Evolutionary conservation across 2,797 vertebrate species (phyloP).

Genomic region (Heterohyrax brucei): DNA sequence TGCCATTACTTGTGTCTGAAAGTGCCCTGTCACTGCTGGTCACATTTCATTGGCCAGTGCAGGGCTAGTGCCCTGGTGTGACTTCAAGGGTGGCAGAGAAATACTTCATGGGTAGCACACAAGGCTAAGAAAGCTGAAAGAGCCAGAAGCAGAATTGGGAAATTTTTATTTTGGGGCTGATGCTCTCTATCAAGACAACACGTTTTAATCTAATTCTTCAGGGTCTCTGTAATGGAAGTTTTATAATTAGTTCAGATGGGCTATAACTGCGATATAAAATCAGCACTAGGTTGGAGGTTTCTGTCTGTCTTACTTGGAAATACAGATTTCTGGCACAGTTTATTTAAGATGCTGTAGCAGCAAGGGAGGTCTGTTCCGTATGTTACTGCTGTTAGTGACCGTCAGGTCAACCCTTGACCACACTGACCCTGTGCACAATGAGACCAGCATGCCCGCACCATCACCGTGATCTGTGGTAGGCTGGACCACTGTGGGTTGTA

Average conservation of each 20-base stretch:
- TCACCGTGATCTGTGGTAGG: neutral
- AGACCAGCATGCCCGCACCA: neutral
- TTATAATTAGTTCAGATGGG: neutral
- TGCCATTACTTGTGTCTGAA: neutral
- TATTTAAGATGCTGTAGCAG: neutral
- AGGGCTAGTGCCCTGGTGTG: neutral
- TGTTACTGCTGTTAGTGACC: neutral
- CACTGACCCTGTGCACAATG: neutral
- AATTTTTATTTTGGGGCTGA: neutral
- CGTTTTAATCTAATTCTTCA: neutral
- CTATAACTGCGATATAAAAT: slow-evolving; percentile 32
- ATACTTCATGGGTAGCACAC: neutral
- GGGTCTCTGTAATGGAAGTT: neutral
- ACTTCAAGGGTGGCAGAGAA: neutral
- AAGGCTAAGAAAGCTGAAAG: slow-evolving; percentile 3
- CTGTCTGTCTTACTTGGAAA: slow-evolving; percentile 10
- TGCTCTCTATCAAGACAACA: neutral
- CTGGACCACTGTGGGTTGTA: neutral
- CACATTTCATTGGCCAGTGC: neutral
- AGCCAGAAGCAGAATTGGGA: neutral
- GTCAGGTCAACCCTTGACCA: neutral
- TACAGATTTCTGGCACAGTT: slow-evolving; percentile 14
- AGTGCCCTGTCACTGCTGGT: neutral
- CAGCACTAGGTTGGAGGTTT: neutral
- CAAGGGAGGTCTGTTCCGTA: neutral